Evolutionary conservation across 2,797 vertebrate genomes (phyloP), one percentile per base, ranked within the genome.

Genomic region (Periparus ater): DNA sequence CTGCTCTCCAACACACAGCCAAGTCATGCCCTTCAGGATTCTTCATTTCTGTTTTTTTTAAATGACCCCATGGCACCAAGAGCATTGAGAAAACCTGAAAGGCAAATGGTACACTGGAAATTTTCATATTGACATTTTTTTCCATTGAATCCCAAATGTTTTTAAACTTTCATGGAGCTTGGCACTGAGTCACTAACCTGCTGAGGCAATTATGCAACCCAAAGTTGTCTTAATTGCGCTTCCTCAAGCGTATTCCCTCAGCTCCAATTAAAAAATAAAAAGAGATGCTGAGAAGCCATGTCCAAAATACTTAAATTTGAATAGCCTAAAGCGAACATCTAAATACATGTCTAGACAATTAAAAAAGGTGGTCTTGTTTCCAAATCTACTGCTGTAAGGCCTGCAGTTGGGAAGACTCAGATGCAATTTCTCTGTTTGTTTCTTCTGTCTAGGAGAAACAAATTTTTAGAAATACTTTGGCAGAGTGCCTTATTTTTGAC

Each of bases 261-360:
- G 88, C 85, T 96, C 93, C 93, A 97, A 94, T 93, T 96, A 96
- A 96, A 96, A 95, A 92, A 93, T 85, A 89, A 91, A 82, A 72
- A 76, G 82, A 94, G 89, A 96, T 77, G 58, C 73, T 63, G 66
- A 78, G 82, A 93, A 81, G 51, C 58, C 77, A 88, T 48, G 76
- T 89, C 92, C 85, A 91, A 93, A 96, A 92, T 76, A 93, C 55
- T 89, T 78, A 78, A 38, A 85, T 94, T 81, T 84, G 87, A 95
- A 92, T 86, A 96, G 92, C 92, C 94, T 93, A 38, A 81, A 93
- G 93, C 74, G 2, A 95, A 72, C 82, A 89, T 84, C 70, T 81
- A 91, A 91, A 95, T 84, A 61, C 45, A 91, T 72, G 82, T 85
- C 85, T 85, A 85, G 66, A 89, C 89, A 89, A 89, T 53, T 88